Conservation (phyloP, 2,888 invertebrate genomes). For the Polymixis lichenea region DNA sequence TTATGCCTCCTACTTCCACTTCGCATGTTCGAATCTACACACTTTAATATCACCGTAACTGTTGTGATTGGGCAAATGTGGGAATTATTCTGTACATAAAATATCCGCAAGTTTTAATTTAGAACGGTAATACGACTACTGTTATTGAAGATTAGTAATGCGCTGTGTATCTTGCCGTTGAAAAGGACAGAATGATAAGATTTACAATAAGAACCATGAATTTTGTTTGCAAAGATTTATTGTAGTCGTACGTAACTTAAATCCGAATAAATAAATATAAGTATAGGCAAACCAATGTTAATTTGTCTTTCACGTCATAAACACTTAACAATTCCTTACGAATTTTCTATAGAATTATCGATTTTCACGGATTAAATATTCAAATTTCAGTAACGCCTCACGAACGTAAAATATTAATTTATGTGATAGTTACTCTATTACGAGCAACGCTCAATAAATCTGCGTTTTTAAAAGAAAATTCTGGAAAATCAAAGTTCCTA, state of each 20-base stretch:
- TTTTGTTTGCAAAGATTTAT: background rate
- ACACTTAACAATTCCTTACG: background rate
- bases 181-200: background rate
- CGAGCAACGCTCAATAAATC: too few relatives aligned
- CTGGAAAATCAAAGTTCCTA: background rate
- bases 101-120: constrained; percentile 28
- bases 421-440: background rate
- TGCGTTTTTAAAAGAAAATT: background rate
- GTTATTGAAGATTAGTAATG: constrained; percentile 15
- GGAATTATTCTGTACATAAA: constrained; percentile 35
- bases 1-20: constrained; percentile 47
- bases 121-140: constrained; percentile 14
- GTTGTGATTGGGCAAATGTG: constrained; percentile 63
- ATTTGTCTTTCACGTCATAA: too few relatives aligned
- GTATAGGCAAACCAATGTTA: too few relatives aligned
- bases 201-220: background rate
- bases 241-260: background rate
- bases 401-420: background rate
- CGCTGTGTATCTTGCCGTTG: background rate
- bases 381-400: background rate
- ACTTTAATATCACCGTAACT: constrained; percentile 72
- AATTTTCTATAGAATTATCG: background rate
- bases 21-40: constrained; percentile 73
- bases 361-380: background rate
- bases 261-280: background rate